Conservation (phyloP, 2,888 invertebrate species). For the Pyralis farinalis region DNA sequence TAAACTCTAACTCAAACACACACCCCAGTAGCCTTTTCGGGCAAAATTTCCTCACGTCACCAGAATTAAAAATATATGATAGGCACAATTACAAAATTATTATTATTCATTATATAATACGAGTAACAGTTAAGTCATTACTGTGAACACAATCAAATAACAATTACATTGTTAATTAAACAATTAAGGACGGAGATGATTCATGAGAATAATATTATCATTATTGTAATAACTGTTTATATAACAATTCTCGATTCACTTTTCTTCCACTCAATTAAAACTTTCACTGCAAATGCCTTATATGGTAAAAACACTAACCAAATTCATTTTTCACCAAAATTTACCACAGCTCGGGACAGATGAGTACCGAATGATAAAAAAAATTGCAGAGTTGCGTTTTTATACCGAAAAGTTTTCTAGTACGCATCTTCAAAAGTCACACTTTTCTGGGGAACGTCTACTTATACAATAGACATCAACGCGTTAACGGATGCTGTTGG, state of each 20-base stretch:
- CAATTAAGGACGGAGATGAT: too few relatives aligned
- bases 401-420: slow-evolving; percentile 53
- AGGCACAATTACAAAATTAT: too few relatives aligned
- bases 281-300: slow-evolving; percentile 8
- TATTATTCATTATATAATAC: too few relatives aligned
- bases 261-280: slow-evolving; percentile 4
- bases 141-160: too few relatives aligned
- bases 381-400: slow-evolving; percentile 53
- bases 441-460: slow-evolving; percentile 24
- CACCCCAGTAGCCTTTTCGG: too few relatives aligned
- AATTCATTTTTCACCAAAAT: slow-evolving; percentile 49
- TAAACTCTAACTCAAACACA: too few relatives aligned
- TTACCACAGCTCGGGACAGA: slow-evolving; percentile 27
- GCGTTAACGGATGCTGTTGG: too few relatives aligned
- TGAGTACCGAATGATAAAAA: slow-evolving; percentile 44
- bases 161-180: too few relatives aligned
- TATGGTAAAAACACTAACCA: slow-evolving; percentile 47
- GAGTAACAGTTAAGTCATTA: too few relatives aligned
- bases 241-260: slow-evolving; percentile 6
- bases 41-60: too few relatives aligned
- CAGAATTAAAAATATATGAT: too few relatives aligned
- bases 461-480: slow-evolving; percentile 26
- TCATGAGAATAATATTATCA: neutral
- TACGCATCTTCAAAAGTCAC: slow-evolving; percentile 41
- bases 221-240: neutral